phyloP scores from a whole-genome alignment of 2,888 invertebrate species.

The Beris chalybata region DNA sequence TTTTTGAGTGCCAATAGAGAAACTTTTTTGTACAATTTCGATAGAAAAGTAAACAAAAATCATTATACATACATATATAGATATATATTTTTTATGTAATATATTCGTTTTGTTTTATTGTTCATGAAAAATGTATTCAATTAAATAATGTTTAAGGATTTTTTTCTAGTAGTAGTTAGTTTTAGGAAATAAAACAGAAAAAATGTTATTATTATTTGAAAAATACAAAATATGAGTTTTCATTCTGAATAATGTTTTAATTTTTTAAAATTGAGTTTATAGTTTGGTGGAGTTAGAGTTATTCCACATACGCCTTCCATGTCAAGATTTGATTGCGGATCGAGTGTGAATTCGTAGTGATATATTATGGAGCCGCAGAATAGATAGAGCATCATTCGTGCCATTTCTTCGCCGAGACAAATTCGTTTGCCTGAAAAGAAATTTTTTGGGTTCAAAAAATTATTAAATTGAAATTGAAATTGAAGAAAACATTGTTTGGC shows the following conservation, averaged over 20 bases:
- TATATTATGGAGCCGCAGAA: constrained; percentile 67
- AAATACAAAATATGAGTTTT: constrained; percentile 36
- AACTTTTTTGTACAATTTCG: constrained; percentile 32
- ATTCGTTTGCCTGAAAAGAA: constrained; percentile 71
- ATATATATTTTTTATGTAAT: constrained; percentile 9
- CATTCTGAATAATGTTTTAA: constrained; percentile 34
- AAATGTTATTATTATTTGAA: constrained; percentile 35
- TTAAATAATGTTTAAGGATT: constrained; percentile 6
- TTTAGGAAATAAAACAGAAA: constrained; percentile 9
- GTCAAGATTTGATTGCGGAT: constrained; percentile 56
- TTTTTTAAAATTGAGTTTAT: constrained; percentile 52
- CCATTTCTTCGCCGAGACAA: constrained; percentile 84
- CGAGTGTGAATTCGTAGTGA: constrained; percentile 58
- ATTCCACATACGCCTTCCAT: constrained; percentile 74
- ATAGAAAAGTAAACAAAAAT: constrained; percentile 12
- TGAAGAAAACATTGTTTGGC: too few species aligned
- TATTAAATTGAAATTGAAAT: too few species aligned
- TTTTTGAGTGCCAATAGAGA: constrained; percentile 33
- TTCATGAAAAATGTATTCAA: constrained; percentile 21
- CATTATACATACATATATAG: neutral
- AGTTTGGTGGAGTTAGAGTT: constrained; percentile 69
- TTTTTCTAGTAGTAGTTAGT: constrained; percentile 30
- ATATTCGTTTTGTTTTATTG: constrained; percentile 19
- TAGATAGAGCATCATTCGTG: constrained; percentile 69
- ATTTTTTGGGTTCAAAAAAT: neutral